Evolutionary conservation across 2,888 invertebrate species (phyloP), one percentile per base, ranked within the genome.

Genomic region (Tinea semifulvella): DNA sequence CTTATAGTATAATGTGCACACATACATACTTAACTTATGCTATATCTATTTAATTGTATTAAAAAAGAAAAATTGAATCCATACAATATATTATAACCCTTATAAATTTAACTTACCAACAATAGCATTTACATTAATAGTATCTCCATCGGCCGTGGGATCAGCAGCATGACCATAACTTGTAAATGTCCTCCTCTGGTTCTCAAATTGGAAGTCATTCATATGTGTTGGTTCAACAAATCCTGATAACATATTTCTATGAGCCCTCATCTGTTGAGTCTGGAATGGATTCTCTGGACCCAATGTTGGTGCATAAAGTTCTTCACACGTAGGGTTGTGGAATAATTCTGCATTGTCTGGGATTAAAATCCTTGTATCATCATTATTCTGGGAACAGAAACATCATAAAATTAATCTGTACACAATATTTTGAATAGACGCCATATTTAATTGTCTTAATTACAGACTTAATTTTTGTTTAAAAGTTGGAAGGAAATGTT

Each of bases 201-300:
- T 95, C 69, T 98, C 98, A 84, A 98, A 98, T 58, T 97, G 94
- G 70, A 99, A 99, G 56, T 94, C 92, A 71, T 92, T 98, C 42
- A 99, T 88, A 66, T 98, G 95, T 0, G 98, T 96, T 50, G 91
- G 89, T 63, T 99, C 99, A 0, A 97, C 93, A 73, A 87, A 96
- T 1, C 99, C 99, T 0, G 98, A 90, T 8, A 98, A 76, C 56
- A 92, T 96, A 64, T 99, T 99, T 61, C 94, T 90, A 4, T 85
- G 82, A 0, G 97, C 92, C 50, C 85, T 87, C 79, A 95, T 91
- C 60, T 96, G 96, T 59, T 91, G 88, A 0, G 96, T 95, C 70
- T 92, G 89, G 62, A 91, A 94, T 0, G 98, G 98, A 75, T 98
- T 96, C 53, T 88, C 88, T 0, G 98, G 98, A 0, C 98, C 98